Conservation (phyloP, 2,888 invertebrate species). For the Eilema griseolum region DNA sequence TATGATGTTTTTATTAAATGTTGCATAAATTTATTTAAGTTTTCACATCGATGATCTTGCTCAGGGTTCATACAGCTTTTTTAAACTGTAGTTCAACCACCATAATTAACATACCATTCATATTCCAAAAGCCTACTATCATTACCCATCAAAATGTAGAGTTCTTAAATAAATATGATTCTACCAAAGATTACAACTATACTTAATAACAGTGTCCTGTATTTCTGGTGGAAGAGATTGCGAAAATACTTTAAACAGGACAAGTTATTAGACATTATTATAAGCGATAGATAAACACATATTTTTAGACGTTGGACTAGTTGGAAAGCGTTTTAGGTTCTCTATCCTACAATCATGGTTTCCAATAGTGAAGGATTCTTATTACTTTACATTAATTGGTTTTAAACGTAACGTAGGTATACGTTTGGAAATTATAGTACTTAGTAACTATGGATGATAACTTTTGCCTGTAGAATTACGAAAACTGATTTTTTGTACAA, state of each 20-base stretch:
- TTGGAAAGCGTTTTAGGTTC: background rate
- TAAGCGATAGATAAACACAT: background rate
- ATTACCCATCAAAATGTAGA: background rate
- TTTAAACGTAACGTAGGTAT: background rate
- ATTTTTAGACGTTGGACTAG: background rate
- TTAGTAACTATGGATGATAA: background rate
- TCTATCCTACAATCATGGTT: background rate
- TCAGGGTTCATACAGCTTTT: background rate
- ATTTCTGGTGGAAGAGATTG: constrained; percentile 6
- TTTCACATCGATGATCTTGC: background rate
- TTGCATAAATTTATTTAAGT: constrained; percentile 1
- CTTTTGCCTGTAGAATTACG: background rate
- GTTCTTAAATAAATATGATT: too few relatives aligned
- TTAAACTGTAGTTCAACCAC: background rate
- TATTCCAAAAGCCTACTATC: background rate
- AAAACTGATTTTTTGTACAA: background rate
- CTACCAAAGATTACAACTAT: too few relatives aligned
- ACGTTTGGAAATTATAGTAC: background rate
- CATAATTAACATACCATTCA: background rate
- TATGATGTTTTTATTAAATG: constrained; percentile 18
- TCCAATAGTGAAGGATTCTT: background rate
- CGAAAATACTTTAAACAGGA: constrained; percentile 19
- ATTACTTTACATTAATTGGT: background rate
- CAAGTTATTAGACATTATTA: constrained; percentile 8
- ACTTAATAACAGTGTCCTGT: background rate